These are phyloP conservation scores for Xestobium rufovillosum DNA, from an alignment of 2,888 invertebrate species.

Conservation along the genomic window DNA sequence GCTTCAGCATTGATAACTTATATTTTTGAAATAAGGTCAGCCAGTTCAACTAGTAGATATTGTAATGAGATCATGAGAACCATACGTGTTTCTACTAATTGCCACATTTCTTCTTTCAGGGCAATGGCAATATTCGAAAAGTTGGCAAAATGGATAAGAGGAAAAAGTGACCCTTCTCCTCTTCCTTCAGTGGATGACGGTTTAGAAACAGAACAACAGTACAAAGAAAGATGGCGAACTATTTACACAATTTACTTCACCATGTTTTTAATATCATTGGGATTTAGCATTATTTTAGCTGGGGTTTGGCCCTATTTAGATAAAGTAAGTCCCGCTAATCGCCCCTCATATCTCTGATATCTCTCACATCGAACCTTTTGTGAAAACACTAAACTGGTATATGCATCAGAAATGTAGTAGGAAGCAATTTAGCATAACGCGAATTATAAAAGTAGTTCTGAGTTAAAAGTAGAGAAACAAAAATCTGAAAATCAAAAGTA, in stretches of 20 bases:
- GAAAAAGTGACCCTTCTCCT: conserved; percentile 1
- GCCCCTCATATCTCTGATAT: conserved; percentile 10
- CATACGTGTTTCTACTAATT: too few relatives aligned
- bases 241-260: conserved; percentile 79
- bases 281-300: conserved; percentile 79
- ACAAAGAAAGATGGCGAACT: conserved; percentile 67
- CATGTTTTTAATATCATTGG: conserved; percentile 83
- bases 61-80: too few relatives aligned
- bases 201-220: conserved; percentile 62
- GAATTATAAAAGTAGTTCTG: too few relatives aligned
- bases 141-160: conserved; percentile 14
- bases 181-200: conserved; percentile 28
- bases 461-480: too few relatives aligned
- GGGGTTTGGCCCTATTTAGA: conserved; percentile 85
- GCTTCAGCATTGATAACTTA: too few relatives aligned
- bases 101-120: too few relatives aligned
- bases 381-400: not conserved
- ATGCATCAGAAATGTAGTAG: too few relatives aligned
- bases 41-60: too few relatives aligned
- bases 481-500: too few relatives aligned
- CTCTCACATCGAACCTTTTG: not conserved
- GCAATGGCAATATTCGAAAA: conserved; percentile 14
- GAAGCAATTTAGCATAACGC: too few relatives aligned
- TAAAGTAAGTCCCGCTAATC: conserved; percentile 51
- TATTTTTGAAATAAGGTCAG: too few relatives aligned